Percentiles rank a stretch among this genome's conserved stretches.
Conservation (phyloP, 2,888 invertebrate genomes). For the Trypoxylon attenuatum region DNA sequence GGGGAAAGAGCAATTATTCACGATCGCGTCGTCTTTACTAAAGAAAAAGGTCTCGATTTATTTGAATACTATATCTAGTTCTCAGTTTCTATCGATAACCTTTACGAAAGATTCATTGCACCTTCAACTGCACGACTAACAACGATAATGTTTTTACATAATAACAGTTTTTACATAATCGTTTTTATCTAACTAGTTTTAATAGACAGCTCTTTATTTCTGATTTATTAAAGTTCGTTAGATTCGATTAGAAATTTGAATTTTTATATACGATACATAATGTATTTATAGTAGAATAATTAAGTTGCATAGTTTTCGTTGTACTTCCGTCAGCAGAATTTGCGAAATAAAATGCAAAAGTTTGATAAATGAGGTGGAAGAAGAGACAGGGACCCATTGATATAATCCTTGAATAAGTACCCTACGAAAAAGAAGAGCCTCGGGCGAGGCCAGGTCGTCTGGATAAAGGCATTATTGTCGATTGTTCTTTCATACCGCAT, state of each 20-base stretch:
- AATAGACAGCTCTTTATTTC: too few relatives aligned
- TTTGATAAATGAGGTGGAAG: slow-evolving; percentile 28
- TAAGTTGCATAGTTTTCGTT: not conserved
- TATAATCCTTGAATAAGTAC: slow-evolving; percentile 16
- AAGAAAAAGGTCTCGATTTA: slow-evolving; percentile 28
- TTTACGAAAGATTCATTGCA: slow-evolving; percentile 28
- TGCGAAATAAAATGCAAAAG: slow-evolving; percentile 14
- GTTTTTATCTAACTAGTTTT: too few relatives aligned
- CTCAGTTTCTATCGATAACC: slow-evolving; percentile 34
- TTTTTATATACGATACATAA: too few relatives aligned
- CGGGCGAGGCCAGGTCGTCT: slow-evolving; percentile 20
- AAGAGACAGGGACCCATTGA: slow-evolving; percentile 55
- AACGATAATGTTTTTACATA: slow-evolving; percentile 4
- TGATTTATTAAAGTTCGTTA: too few relatives aligned
- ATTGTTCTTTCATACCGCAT: slow-evolving; percentile 55
- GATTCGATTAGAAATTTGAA: too few relatives aligned
- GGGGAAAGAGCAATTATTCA: slow-evolving; percentile 26
- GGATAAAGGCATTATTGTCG: slow-evolving; percentile 65
- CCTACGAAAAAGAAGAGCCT: slow-evolving; percentile 24
- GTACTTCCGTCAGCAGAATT: slow-evolving; percentile 9
- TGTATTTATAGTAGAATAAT: too few relatives aligned
- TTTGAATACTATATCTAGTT: slow-evolving; percentile 17
- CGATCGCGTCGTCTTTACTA: slow-evolving; percentile 9
- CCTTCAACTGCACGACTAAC: slow-evolving; percentile 12
- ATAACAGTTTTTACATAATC: too few relatives aligned